Conservation (phyloP, 2,797 vertebrate genomes). For the Xenops minutus region DNA sequence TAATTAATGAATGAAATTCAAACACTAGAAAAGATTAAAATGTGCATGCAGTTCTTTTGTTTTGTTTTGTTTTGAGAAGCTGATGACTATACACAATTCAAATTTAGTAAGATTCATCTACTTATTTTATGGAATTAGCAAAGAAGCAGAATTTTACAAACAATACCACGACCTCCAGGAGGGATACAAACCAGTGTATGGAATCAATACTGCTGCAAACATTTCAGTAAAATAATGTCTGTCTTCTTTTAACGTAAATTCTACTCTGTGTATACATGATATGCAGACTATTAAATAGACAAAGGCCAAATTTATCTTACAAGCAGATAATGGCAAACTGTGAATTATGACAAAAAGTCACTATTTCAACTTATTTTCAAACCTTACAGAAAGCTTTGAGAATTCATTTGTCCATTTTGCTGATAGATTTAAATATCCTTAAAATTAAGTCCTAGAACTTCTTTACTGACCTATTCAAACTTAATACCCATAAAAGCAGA, state of each 20-base stretch:
- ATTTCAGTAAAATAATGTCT: neutral
- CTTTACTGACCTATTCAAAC: neutral
- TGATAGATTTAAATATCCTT: neutral
- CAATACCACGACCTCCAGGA: neutral
- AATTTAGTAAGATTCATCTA: neutral
- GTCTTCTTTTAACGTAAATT: neutral
- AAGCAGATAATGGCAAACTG: neutral
- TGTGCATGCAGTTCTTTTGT: neutral
- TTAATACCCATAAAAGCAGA: neutral
- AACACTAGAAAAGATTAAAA: neutral
- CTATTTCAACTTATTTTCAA: neutral
- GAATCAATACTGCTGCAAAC: neutral
- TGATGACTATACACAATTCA: neutral
- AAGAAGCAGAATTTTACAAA: neutral
- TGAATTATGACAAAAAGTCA: neutral
- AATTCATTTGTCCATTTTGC: neutral
- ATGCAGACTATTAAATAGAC: neutral
- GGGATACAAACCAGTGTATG: neutral
- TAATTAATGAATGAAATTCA: neutral
- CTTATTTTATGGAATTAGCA: neutral
- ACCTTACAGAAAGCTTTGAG: neutral
- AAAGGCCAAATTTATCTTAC: neutral
- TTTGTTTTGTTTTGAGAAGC: neutral
- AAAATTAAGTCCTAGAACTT: neutral
- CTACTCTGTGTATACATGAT: neutral